Conservation (phyloP, 2,113 vertebrate genomes). For the Hydrochoerus hydrochaeris region DNA sequence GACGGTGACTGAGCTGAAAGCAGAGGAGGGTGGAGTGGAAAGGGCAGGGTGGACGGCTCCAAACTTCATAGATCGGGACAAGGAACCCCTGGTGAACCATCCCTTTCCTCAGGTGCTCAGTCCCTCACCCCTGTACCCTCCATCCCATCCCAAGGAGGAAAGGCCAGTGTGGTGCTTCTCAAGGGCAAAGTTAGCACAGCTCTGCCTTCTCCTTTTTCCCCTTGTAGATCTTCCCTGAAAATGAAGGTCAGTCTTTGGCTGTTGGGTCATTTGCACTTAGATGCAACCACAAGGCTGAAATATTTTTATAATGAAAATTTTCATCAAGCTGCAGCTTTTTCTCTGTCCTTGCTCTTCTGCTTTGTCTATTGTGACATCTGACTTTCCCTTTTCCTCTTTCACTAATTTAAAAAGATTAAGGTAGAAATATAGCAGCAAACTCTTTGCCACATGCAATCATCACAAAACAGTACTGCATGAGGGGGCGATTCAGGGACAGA, state of each 20-base stretch:
- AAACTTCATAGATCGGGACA: not conserved
- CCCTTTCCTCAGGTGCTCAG: not conserved
- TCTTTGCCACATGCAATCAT: not conserved
- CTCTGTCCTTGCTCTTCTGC: not conserved
- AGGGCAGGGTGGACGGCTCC: not conserved
- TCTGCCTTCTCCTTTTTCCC: not conserved
- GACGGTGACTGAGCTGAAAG: not conserved
- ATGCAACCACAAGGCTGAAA: not conserved
- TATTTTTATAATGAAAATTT: not conserved
- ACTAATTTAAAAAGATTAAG: conserved; percentile 11
- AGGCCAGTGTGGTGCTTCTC: not conserved
- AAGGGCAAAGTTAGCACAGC: not conserved
- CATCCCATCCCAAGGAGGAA: not conserved
- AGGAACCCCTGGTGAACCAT: not conserved
- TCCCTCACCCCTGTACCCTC: not conserved
- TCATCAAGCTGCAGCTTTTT: not conserved
- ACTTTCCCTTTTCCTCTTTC: not conserved
- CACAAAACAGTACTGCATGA: not conserved
- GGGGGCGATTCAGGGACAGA: not conserved
- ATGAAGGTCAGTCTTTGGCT: not conserved
- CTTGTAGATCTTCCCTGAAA: not conserved
- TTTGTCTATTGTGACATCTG: not conserved
- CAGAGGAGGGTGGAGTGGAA: not conserved
- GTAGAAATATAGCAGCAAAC: not conserved
- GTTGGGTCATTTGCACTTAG: not conserved